Base-by-base conservation (phyloP, 2,113 vertebrate species). In the Telmatochromis brichardi region DNA sequence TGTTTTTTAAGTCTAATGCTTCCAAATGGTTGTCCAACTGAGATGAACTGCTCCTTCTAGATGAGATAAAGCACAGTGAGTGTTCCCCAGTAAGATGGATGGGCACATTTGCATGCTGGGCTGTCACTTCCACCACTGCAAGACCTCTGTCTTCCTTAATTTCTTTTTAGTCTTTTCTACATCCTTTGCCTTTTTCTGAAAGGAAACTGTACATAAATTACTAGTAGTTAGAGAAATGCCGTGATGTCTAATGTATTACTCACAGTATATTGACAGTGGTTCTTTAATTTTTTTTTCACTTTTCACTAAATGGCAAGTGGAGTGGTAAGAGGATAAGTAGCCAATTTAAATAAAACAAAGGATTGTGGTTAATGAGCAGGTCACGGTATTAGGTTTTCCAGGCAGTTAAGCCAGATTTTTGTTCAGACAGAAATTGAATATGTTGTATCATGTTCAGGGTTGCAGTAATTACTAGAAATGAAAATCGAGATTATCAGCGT, bases 81-180 rank as follows among this genome's bases (percentile, higher is more conserved):
- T 93, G 92, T 89, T 94, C 80, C 55, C 80, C 63, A 42, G 71
- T 78, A 94, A 93, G 92, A 95, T 92, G 53, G 92, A 95, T 94
- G 89, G 79, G 11, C 82, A 92, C 92, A 95, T 95, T 94, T 94
- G 84, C 94, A 93, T 94, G 86, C 86, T 53, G 19, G 71, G 79
- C 92, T 92, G 89, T 94, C 92, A 88, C 53, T 92, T 92, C 88
- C 76, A 47, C 81, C 21, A 15, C 82, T 84, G 60, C 88, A 71
- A 80, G 33, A 79, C 68, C 71, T 90, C 58, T 4, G 82, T 71
- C 86, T 86, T 53, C 54, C 55, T 84, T 90, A 87, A 68, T 91
- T 92, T 84, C 80, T 90, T 87, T 91, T 83, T 57, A 85, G 85
- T 60, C 80, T 78, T 65, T 37, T 65, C 60, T 55, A 91, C 47